These are phyloP conservation scores for Callithrix jacchus DNA, from an alignment of 2,113 vertebrate species.

Conservation along the genomic window DNA sequence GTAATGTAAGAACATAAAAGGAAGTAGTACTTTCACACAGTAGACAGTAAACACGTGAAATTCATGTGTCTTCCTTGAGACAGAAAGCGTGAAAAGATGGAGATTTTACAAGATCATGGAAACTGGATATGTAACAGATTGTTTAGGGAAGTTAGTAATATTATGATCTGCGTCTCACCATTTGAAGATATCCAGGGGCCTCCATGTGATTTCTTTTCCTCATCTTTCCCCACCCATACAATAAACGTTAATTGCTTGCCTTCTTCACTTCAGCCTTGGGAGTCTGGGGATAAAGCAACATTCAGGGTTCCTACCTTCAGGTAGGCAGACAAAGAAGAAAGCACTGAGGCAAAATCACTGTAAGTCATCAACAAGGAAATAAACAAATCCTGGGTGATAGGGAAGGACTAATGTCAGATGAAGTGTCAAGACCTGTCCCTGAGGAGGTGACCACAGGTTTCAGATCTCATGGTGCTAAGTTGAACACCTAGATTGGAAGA, in stretches of 20 bases:
- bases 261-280: not conserved
- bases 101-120: constrained; percentile 42
- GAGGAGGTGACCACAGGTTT: not conserved
- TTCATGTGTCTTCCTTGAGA: constrained; percentile 34
- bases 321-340: constrained; percentile 10
- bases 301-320: not conserved
- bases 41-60: not conserved
- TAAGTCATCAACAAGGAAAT: constrained; percentile 13
- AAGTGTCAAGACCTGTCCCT: not conserved
- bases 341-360: not conserved
- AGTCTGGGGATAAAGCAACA: not conserved
- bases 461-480: not conserved
- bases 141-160: not conserved
- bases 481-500: not conserved
- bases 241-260: not conserved
- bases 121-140: not conserved
- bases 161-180: not conserved
- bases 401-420: not conserved
- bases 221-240: not conserved
- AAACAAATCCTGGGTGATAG: not conserved
- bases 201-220: not conserved
- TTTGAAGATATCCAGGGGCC: not conserved
- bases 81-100: not conserved
- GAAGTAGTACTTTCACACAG: not conserved
- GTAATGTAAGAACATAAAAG: constrained; percentile 3